Conservation (phyloP, 1,140 invertebrate genomes). For the Monochamus saltuarius region DNA sequence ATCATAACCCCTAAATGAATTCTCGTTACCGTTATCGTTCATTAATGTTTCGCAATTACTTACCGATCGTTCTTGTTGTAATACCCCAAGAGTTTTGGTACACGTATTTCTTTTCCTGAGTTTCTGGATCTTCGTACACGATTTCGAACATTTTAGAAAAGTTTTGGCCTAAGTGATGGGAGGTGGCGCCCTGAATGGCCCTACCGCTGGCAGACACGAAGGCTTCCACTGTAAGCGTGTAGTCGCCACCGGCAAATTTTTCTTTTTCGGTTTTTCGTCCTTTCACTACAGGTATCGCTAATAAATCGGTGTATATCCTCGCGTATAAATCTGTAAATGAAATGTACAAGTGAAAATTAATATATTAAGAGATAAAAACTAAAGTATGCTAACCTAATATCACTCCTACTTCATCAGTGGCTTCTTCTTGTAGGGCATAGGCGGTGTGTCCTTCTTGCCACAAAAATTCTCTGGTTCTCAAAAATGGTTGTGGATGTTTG, state of each 20-base stretch:
- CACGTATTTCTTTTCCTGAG: slow-evolving; percentile 85
- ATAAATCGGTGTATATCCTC: slow-evolving; percentile 84
- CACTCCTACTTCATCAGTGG: slow-evolving; percentile 81
- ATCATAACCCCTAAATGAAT: slow-evolving; percentile 78
- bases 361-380: neutral
- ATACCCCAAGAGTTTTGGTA: slow-evolving; percentile 99
- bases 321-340: slow-evolving; percentile 74
- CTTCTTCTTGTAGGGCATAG: slow-evolving; percentile 80
- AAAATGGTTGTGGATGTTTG: slow-evolving; percentile 98
- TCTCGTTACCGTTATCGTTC: neutral
- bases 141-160: slow-evolving; percentile 99
- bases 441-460: slow-evolving; percentile 99
- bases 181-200: slow-evolving; percentile 95
- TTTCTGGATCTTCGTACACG: slow-evolving; percentile 88
- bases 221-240: slow-evolving; percentile 96
- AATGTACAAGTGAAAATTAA: neutral
- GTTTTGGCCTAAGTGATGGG: slow-evolving; percentile 98
- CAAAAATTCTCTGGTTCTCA: slow-evolving; percentile 96
- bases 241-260: slow-evolving; percentile 98
- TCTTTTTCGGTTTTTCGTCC: slow-evolving; percentile 98
- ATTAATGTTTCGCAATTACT: slow-evolving; percentile 29
- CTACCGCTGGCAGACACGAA: slow-evolving; percentile 93
- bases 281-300: slow-evolving; percentile 94
- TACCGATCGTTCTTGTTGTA: slow-evolving; percentile 92
- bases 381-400: slow-evolving; percentile 61